Evolutionary conservation across 2,888 invertebrate genomes (phyloP).

Genomic region (Nomada goodeniana): DNA sequence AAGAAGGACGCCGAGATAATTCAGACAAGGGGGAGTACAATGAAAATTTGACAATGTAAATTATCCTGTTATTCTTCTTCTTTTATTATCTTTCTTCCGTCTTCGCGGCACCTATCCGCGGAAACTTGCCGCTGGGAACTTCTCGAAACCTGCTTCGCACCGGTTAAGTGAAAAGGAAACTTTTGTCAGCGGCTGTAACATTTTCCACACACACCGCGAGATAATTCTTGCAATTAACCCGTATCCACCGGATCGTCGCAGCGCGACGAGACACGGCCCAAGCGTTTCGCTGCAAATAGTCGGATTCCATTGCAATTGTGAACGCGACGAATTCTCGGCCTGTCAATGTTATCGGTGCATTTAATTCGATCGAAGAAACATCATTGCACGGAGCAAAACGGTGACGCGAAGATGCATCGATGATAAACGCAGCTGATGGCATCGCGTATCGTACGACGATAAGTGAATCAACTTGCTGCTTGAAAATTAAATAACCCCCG

Average conservation of each 20-base stretch:
- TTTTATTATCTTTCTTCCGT: conserved; percentile 65
- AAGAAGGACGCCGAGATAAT: conserved; percentile 57
- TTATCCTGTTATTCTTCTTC: conserved; percentile 77
- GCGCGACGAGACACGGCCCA: too few relatives aligned
- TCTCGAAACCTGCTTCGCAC: conserved; percentile 16
- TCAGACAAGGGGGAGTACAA: conserved; percentile 53
- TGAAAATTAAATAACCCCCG: too few relatives aligned
- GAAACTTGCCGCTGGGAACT: conserved; percentile 36
- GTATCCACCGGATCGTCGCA: neutral
- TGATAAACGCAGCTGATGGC: too few relatives aligned
- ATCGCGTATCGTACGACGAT: too few relatives aligned
- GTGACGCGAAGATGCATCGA: too few relatives aligned
- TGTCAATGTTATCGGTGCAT: too few relatives aligned
- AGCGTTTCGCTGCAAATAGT: too few relatives aligned
- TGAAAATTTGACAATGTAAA: conserved; percentile 77
- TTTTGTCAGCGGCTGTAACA: conserved; percentile 25
- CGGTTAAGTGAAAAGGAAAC: conserved; percentile 43
- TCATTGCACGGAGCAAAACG: too few relatives aligned
- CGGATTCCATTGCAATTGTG: too few relatives aligned
- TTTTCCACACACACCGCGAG: conserved; percentile 13
- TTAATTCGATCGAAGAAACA: too few relatives aligned
- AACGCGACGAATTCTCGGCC: too few relatives aligned
- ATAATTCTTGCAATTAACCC: conserved; percentile 37
- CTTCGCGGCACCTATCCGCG: conserved; percentile 32
- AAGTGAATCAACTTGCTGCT: too few relatives aligned